These are phyloP conservation scores for Nineta flava DNA, from an alignment of 2,888 invertebrate species.

Conservation along the genomic window DNA sequence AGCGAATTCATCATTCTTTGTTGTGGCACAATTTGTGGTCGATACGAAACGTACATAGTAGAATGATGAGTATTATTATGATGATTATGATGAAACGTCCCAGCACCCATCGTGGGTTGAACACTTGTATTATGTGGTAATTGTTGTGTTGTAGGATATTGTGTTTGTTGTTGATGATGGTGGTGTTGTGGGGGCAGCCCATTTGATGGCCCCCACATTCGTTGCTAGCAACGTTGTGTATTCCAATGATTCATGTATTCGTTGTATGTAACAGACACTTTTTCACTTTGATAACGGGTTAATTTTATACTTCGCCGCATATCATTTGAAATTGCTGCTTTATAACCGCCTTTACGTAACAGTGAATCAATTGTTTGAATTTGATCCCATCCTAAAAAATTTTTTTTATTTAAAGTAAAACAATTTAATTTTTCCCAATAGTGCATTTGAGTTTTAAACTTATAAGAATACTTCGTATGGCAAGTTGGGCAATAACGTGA, in stretches of 20 bases:
- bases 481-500: no score
- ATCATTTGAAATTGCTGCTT: conserved; percentile 77
- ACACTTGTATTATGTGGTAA: not conserved
- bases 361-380: conserved; percentile 96
- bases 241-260: conserved; percentile 59
- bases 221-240: conserved; percentile 57
- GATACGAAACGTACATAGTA: not conserved
- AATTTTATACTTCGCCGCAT: conserved; percentile 79
- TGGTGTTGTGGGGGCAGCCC: conserved; percentile 10
- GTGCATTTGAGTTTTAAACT: no score
- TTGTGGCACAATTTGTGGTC: not conserved
- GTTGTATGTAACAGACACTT: conserved; percentile 75
- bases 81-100: not conserved
- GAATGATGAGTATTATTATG: not conserved
- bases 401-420: not conserved
- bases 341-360: conserved; percentile 92
- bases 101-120: not conserved
- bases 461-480: no score
- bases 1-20: not conserved
- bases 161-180: not conserved
- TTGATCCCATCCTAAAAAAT: conserved; percentile 86
- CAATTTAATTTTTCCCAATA: not conserved
- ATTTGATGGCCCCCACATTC: conserved; percentile 35
- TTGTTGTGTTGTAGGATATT: not conserved
- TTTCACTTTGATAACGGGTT: conserved; percentile 93